Conservation (phyloP, 53 echinoderm and acorn worm genomes). For the Mesocentrotus franciscanus region DNA sequence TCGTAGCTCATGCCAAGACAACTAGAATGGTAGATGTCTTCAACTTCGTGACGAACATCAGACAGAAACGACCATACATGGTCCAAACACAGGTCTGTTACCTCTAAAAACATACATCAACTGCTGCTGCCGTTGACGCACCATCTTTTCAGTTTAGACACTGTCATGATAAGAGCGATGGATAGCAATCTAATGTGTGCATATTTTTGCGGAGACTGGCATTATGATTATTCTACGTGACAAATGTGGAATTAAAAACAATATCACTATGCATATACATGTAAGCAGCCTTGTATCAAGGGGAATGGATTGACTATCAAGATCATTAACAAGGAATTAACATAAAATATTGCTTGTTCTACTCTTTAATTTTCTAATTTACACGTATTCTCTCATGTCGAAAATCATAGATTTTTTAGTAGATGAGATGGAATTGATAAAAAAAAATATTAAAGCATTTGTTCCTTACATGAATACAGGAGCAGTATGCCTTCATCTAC, state of each 20-base stretch:
- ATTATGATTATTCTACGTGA: background rate
- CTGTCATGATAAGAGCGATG: background rate
- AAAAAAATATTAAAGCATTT: too few relatives aligned
- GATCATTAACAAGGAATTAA: too few relatives aligned
- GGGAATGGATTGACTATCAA: too few relatives aligned
- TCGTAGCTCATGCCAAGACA: constrained; percentile 67
- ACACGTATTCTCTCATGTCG: too few relatives aligned
- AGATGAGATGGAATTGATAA: too few relatives aligned
- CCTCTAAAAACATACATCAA: too few relatives aligned
- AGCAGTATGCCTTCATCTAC: constrained; percentile 29
- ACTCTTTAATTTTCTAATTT: too few relatives aligned
- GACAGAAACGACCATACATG: constrained; percentile 72
- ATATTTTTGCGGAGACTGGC: background rate
- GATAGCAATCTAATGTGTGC: background rate
- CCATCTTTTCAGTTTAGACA: background rate
- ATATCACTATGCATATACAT: too few relatives aligned
- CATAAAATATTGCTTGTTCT: too few relatives aligned
- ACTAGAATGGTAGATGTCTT: constrained; percentile 73
- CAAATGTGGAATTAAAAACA: background rate
- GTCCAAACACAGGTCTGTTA: constrained; percentile 75
- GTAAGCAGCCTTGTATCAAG: too few relatives aligned
- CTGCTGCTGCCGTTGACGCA: too few relatives aligned
- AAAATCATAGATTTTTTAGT: too few relatives aligned
- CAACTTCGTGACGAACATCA: constrained; percentile 76
- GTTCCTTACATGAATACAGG: background rate